phyloP scores from a whole-genome alignment of 2,888 invertebrate genomes.

The Amaurobius ferox region DNA sequence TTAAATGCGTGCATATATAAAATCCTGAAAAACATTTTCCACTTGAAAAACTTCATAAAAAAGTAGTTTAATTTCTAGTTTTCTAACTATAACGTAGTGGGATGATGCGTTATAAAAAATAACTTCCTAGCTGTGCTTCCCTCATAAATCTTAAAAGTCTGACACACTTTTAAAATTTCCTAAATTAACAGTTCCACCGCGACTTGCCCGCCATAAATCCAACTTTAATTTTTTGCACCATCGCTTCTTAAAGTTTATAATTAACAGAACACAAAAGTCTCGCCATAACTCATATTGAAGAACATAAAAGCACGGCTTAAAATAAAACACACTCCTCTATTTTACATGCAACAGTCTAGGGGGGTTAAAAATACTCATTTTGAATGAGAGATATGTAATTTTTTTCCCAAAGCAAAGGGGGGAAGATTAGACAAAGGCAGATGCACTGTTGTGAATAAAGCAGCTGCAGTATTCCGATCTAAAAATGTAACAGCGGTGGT shows the following conservation, averaged over 20 bases:
- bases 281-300: not conserved
- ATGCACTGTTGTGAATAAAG: not conserved
- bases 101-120: not conserved
- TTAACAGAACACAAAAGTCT: constrained; percentile 1
- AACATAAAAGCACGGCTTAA: not conserved
- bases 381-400: not conserved
- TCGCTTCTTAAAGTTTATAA: not conserved
- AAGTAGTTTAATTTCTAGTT: not conserved
- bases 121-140: not conserved
- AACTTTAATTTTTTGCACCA: constrained; percentile 8
- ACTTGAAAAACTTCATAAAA: not conserved
- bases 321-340: constrained; percentile 1
- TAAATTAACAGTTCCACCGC: not conserved
- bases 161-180: constrained; percentile 5
- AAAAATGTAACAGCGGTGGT: not conserved
- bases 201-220: not conserved
- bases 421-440: not conserved
- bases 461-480: not conserved
- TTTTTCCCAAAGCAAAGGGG: not conserved
- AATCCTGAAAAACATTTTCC: not conserved
- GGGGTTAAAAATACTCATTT: constrained; percentile 1
- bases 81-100: not conserved
- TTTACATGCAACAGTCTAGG: constrained; percentile 1
- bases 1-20: not conserved
- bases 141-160: not conserved